A percentile compares a stretch with the other conserved stretches of the same genome.
Conservation (phyloP, 2,797 vertebrate genomes). For the Fringilla coelebs region DNA sequence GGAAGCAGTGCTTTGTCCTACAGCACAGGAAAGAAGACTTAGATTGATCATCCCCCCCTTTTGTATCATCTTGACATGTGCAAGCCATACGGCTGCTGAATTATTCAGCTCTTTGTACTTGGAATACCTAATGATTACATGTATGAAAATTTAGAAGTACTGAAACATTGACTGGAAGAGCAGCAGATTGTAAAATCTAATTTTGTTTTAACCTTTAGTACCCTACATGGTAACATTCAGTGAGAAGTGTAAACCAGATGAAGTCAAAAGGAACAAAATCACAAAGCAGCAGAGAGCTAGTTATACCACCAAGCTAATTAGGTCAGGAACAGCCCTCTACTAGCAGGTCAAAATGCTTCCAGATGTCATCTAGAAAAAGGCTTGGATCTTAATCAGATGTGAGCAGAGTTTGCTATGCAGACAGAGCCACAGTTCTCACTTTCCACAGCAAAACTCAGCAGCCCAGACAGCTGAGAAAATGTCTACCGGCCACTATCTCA, state of each 20-base stretch:
- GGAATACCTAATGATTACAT: not conserved
- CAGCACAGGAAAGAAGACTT: not conserved
- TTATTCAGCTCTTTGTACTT: slow-evolving; percentile 30
- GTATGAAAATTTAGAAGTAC: not conserved
- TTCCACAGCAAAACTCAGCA: not conserved
- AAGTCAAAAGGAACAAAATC: not conserved
- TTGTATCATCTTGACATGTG: slow-evolving; percentile 24
- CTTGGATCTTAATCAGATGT: not conserved
- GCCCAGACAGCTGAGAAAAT: not conserved
- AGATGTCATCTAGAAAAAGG: not conserved
- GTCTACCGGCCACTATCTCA: not conserved
- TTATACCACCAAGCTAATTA: not conserved
- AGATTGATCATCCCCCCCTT: not conserved
- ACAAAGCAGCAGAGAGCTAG: not conserved
- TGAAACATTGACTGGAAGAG: not conserved
- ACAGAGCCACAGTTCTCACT: not conserved
- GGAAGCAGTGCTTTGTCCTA: not conserved
- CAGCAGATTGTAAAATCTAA: not conserved
- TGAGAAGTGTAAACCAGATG: not conserved
- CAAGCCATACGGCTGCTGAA: not conserved
- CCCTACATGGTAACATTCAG: not conserved
- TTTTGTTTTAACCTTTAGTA: not conserved
- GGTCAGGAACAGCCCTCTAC: not conserved
- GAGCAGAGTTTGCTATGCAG: not conserved
- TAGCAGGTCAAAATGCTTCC: slow-evolving; percentile 2